phyloP scores from a whole-genome alignment of 2,113 vertebrate species.

The Chelonoidis abingdonii region DNA sequence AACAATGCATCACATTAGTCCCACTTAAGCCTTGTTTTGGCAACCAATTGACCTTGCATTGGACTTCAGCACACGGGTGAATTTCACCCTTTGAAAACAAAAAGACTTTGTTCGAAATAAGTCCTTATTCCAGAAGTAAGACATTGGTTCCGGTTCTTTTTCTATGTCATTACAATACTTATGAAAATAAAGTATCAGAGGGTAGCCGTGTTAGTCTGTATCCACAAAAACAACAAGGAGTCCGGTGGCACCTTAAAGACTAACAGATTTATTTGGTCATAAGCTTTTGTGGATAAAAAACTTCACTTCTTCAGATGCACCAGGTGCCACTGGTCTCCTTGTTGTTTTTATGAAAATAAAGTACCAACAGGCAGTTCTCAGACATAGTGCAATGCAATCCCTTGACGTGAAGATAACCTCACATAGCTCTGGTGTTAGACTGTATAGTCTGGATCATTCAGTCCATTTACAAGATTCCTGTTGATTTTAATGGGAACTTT shows the following conservation, averaged over 20 bases:
- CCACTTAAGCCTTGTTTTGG: not conserved
- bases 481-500: not conserved
- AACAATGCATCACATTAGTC: not conserved
- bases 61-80: not conserved
- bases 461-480: not conserved
- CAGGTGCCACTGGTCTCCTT: no score
- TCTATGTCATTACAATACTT: not conserved
- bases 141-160: fast-evolving
- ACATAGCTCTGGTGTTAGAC: not conserved
- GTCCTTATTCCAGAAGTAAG: not conserved
- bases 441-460: not conserved
- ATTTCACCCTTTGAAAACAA: not conserved
- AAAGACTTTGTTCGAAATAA: not conserved
- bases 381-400: not conserved
- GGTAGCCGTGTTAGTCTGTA: no score
- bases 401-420: not conserved
- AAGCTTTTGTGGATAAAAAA: no score
- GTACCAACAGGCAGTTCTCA: not conserved
- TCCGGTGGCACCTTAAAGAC: no score
- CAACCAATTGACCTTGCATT: not conserved
- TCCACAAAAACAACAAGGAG: no score
- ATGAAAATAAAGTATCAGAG: not conserved
- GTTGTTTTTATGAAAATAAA: not conserved
- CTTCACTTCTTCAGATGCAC: no score
- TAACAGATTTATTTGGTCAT: no score